Evolutionary conservation across 2,797 vertebrate species (phyloP).

Genomic region (Alosa sapidissima): DNA sequence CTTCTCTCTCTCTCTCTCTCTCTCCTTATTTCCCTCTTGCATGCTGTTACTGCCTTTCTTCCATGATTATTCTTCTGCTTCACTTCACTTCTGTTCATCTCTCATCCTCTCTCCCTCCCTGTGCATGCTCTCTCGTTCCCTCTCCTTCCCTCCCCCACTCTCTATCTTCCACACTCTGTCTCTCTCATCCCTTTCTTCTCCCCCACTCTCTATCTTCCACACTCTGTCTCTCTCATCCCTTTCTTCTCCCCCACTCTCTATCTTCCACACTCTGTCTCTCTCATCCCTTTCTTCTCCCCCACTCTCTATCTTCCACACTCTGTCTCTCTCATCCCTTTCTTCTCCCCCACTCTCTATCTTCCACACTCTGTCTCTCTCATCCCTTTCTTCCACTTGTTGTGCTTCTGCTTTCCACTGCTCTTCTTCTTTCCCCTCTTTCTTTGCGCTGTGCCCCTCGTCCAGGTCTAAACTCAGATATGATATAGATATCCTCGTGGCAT

Average conservation of each 20-base stretch:
- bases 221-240: too few relatives aligned
- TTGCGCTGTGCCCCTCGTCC: not conserved
- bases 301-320: too few relatives aligned
- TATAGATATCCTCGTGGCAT: too few relatives aligned
- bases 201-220: too few relatives aligned
- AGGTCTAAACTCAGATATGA: too few relatives aligned
- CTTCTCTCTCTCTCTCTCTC: not conserved
- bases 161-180: not conserved
- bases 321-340: too few relatives aligned
- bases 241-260: too few relatives aligned
- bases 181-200: not conserved
- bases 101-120: not conserved
- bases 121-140: too few relatives aligned
- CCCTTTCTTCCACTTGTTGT: not conserved
- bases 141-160: not conserved
- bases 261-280: too few relatives aligned
- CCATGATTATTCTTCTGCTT: not conserved
- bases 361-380: not conserved
- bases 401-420: not conserved
- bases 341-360: conserved; percentile 21
- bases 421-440: not conserved
- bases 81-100: not conserved
- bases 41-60: not conserved
- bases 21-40: not conserved
- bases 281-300: too few relatives aligned